Evolutionary conservation across 2,888 invertebrate genomes (phyloP), one percentile per base, ranked within the genome.

Genomic region (Andrena praecox): DNA sequence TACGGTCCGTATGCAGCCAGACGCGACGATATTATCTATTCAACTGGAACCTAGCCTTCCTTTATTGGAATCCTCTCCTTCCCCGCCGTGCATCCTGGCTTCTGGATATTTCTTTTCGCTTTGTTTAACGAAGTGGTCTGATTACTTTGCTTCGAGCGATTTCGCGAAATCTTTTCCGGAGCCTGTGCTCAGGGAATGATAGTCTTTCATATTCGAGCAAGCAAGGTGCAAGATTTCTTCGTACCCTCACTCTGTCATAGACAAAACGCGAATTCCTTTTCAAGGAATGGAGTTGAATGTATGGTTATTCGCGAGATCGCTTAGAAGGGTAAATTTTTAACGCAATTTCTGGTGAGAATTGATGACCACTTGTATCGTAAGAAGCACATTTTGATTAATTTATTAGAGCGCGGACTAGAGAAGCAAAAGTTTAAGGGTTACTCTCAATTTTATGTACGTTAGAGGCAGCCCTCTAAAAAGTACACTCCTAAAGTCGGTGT

Each of bases 141-240:
- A 64, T 63, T 72, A 72, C 27, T 54, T 54, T 42, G 54, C 35
- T 64, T 16, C 33, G 20, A 64, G 54, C 35, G 54, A 64, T 73
- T 73, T 24, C 8, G 2, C 20, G 20, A 73, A 66, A 42, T 29
- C 35, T 59, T 66, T 48, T 31, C 42, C n/a, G 6, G 42, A 7
- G 6, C 31, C n/a, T 69, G 56, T 42, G 42, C 16, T 8, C 27
- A 20, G 29, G 29, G 20, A 48, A 71, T 62, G 20, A 62, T 71
- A 7, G 48, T 60, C 24, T 48, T 20, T 16, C 24, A 16, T 20
- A 16, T 71, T 50, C 52, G 12, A 31, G n/a, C n/a, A 29, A 31
- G 60, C 7, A 16, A n/a, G 27, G 27, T 27, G 10, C 56, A 12
- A 56, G 20, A 12, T 56, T 56, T 27, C 27, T 56, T 56, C 10